These are phyloP conservation scores for Helicoverpa zea DNA, from an alignment of 1,140 invertebrate genomes.

Conservation along the genomic window DNA sequence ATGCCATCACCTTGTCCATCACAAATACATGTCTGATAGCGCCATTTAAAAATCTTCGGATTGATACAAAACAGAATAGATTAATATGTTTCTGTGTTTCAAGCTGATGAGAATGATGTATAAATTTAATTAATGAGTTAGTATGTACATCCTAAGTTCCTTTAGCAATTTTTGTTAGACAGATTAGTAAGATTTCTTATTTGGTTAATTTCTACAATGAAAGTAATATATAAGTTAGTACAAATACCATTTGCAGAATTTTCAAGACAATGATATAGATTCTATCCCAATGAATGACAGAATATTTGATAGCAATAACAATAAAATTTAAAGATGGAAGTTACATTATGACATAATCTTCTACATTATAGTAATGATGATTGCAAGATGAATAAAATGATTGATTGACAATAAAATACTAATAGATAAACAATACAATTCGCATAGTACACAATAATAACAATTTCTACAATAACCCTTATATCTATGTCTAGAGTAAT, in stretches of 20 bases:
- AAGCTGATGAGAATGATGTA: background rate
- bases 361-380: background rate
- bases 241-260: background rate
- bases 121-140: background rate
- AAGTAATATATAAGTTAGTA: background rate
- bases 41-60: background rate
- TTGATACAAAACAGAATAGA: constrained; percentile 23
- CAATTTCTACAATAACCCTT: background rate
- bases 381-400: background rate
- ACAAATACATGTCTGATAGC: background rate
- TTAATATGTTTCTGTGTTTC: constrained; percentile 10
- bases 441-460: background rate
- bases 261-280: background rate
- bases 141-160: background rate
- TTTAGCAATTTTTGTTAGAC: background rate
- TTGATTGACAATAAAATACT: too few species aligned
- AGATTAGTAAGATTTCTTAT: background rate
- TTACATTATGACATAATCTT: too few species aligned
- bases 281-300: background rate
- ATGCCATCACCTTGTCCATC: background rate
- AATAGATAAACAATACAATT: background rate
- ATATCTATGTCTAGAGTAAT: background rate
- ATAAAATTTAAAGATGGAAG: too few species aligned
- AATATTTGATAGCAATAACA: background rate
- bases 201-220: background rate